Evolutionary conservation across 2,888 invertebrate genomes (phyloP).

Genomic region (Netelia virgata): DNA sequence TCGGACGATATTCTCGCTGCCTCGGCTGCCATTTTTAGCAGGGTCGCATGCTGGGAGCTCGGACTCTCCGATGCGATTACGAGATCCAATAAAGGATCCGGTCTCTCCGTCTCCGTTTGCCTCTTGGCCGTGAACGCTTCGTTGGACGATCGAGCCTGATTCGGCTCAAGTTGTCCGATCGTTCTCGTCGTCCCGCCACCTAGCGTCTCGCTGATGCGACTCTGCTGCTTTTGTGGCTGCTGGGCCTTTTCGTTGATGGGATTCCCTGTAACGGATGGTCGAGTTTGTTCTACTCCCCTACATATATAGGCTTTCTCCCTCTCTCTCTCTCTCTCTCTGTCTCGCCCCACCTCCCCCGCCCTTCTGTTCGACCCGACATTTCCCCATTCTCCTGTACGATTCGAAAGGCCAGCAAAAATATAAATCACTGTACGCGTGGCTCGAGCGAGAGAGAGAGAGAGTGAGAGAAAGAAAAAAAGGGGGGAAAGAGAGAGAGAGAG

Average conservation of each 20-base stretch:
- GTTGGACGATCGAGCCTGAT: slow-evolving; percentile 63
- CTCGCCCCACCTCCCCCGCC: neutral
- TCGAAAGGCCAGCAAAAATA: slow-evolving; percentile 40
- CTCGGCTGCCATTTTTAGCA: slow-evolving; percentile 79
- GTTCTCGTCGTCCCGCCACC: slow-evolving; percentile 45
- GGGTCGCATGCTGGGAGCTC: slow-evolving; percentile 77
- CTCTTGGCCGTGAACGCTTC: slow-evolving; percentile 48
- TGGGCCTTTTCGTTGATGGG: slow-evolving; percentile 64
- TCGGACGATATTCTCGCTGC: slow-evolving; percentile 78
- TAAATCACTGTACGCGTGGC: slow-evolving; percentile 43
- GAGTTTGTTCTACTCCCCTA: slow-evolving; percentile 61
- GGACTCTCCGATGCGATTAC: slow-evolving; percentile 81
- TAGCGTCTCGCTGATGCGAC: slow-evolving; percentile 41
- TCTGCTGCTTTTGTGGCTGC: slow-evolving; percentile 82
- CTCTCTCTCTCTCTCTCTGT: neutral
- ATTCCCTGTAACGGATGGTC: slow-evolving; percentile 70
- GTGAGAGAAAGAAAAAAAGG: slow-evolving; percentile 85
- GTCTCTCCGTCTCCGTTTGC: slow-evolving; percentile 57
- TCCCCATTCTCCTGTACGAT: neutral
- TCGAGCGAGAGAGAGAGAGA: slow-evolving; percentile 78
- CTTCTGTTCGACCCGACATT: neutral
- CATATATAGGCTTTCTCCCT: slow-evolving; percentile 11
- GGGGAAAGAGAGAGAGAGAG: slow-evolving; percentile 85
- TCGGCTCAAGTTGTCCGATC: slow-evolving; percentile 60
- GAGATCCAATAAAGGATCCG: slow-evolving; percentile 81